These are phyloP conservation scores for Toxotes jaculatrix DNA, from an alignment of 2,113 vertebrate genomes.

Conservation along the genomic window DNA sequence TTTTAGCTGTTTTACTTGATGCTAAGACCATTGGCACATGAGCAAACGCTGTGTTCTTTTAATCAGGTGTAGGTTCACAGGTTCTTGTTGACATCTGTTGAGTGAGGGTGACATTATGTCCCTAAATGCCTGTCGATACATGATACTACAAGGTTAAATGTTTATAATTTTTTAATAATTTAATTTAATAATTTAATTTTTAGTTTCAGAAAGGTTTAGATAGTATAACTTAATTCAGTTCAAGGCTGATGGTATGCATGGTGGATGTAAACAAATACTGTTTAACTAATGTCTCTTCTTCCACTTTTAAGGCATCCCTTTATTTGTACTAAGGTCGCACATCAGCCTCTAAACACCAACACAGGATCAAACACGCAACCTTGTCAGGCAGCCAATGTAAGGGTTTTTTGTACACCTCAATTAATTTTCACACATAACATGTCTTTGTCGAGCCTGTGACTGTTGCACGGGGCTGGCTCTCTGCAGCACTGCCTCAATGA, in stretches of 20 bases:
- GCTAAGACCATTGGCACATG: not conserved
- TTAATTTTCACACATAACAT: slow-evolving; percentile 41
- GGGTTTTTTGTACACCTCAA: slow-evolving; percentile 29
- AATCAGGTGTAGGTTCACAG: not conserved
- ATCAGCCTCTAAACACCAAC: not conserved
- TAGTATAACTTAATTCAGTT: not conserved
- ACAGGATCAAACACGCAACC: slow-evolving; percentile 31
- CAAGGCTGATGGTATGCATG: not conserved
- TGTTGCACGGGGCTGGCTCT: slow-evolving; percentile 29
- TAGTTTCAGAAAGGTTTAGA: not conserved
- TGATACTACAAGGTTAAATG: not conserved
- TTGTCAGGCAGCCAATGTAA: not conserved
- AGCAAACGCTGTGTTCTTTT: not conserved
- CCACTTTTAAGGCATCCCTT: not conserved
- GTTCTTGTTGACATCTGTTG: not conserved
- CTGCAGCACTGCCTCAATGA: slow-evolving; percentile 37
- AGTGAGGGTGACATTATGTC: too few relatives aligned
- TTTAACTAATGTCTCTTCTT: not conserved
- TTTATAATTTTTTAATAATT: too few relatives aligned
- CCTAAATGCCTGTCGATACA: not conserved
- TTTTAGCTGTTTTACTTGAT: not conserved
- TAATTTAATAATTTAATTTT: not conserved
- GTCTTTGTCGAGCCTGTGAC: slow-evolving; percentile 39
- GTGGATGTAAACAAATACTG: slow-evolving; percentile 5
- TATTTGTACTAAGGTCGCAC: slow-evolving; percentile 8